phyloP scores from a whole-genome alignment of 2,797 vertebrate species.

The Threskiornis aethiopicus region DNA sequence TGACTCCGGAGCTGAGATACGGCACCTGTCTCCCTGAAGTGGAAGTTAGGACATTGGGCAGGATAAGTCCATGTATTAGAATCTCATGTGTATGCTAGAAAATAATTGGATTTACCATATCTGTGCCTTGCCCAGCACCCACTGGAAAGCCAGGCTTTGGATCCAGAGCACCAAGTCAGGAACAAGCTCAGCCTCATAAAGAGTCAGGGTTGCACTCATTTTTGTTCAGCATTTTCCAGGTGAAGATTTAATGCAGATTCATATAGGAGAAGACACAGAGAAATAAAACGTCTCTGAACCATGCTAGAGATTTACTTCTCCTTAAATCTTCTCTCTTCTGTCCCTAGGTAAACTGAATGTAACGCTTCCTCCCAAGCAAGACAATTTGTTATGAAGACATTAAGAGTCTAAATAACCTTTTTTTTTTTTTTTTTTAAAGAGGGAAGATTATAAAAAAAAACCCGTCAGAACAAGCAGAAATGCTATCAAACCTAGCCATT shows the following conservation, averaged over 20 bases:
- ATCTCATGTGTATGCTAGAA: not conserved
- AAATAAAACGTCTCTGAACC: not conserved
- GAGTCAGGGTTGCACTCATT: fast-evolving
- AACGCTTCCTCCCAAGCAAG: not conserved
- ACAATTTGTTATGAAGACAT: not conserved
- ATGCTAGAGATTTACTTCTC: not conserved
- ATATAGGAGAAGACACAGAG: not conserved
- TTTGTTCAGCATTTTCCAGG: not conserved
- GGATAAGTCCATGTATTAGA: not conserved
- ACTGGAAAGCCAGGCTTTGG: not conserved
- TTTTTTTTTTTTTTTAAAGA: not conserved
- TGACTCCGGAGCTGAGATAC: not conserved
- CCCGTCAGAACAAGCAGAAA: not conserved
- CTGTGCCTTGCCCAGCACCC: not conserved
- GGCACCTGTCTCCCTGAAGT: not conserved
- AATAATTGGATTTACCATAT: not conserved
- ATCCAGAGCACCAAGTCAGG: not conserved
- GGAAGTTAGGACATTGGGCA: not conserved
- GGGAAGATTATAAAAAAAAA: not conserved
- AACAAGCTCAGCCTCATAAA: not conserved
- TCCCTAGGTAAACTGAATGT: not conserved
- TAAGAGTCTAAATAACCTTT: not conserved
- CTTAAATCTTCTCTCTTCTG: not conserved
- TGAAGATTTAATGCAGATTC: not conserved
- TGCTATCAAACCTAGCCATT: not conserved